A percentile compares a stretch with the other conserved stretches of the same genome.
Conservation (phyloP, 2,113 vertebrate species). For the Pseudorhombus dupliciocellatus region DNA sequence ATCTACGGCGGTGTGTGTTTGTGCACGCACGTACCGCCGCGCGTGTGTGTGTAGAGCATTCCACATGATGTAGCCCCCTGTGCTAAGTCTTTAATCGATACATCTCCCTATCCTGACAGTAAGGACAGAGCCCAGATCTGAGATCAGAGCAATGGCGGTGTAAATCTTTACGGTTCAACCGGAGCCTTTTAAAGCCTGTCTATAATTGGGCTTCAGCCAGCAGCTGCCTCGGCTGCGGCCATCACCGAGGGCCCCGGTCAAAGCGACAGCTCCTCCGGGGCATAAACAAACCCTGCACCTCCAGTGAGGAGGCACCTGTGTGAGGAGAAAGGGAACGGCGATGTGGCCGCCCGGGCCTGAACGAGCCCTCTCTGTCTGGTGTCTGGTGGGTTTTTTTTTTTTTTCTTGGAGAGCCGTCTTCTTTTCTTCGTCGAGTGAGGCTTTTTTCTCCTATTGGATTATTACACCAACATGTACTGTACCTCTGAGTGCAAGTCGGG, state of each 20-base stretch:
- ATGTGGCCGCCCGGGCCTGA: constrained; percentile 49
- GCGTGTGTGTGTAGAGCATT: constrained; percentile 49
- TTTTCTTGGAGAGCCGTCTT: constrained; percentile 46
- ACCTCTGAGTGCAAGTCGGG: constrained; percentile 60
- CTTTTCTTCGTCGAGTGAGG: constrained; percentile 54
- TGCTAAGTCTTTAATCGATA: constrained; percentile 86
- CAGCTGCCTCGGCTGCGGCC: constrained; percentile 63
- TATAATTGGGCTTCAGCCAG: constrained; percentile 82
- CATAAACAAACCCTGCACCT: constrained; percentile 67
- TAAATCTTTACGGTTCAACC: constrained; percentile 86
- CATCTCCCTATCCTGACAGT: constrained; percentile 80
- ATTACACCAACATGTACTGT: constrained; percentile 68
- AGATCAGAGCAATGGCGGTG: constrained; percentile 80
- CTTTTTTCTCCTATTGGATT: constrained; percentile 65
- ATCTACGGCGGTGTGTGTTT: constrained; percentile 34
- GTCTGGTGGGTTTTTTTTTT: too few species aligned
- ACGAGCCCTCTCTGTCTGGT: constrained; percentile 48
- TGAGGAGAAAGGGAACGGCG: constrained; percentile 51
- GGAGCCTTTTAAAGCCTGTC: constrained; percentile 80
- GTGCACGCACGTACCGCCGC: background rate
- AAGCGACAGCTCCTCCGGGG: constrained; percentile 65
- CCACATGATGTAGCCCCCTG: constrained; percentile 73
- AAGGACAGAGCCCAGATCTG: constrained; percentile 80
- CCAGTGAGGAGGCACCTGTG: constrained; percentile 63
- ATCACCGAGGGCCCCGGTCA: constrained; percentile 63